These are phyloP conservation scores for Mnemiopsis leidyi DNA, from an alignment of 37 sponge, comb jelly and placozoan species.

Conservation along the genomic window DNA sequence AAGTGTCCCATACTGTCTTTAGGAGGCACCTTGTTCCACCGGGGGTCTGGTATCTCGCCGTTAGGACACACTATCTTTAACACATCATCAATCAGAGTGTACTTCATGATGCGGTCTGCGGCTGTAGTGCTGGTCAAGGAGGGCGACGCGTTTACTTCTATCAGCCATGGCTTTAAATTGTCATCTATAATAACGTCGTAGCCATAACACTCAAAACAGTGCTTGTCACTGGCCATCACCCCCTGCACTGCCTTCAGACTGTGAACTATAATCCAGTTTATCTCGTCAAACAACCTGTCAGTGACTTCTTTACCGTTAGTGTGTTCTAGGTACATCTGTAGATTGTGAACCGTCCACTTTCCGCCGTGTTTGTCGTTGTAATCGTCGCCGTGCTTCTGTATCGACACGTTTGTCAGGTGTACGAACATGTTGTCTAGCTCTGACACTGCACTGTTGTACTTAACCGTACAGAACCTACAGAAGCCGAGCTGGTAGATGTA, in stretches of 20 bases:
- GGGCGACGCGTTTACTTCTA: constrained; percentile 98
- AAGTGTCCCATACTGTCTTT: constrained; percentile 26
- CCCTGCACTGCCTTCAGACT: constrained; percentile 91
- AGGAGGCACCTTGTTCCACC: constrained; percentile 58
- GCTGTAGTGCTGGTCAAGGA: constrained; percentile 85
- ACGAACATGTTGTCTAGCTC: constrained; percentile 97
- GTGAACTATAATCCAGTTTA: constrained; percentile 93
- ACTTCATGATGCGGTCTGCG: constrained; percentile 92
- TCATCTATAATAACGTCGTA: constrained; percentile 95
- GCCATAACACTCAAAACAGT: constrained; percentile 93
- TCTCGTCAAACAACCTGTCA: constrained; percentile 87
- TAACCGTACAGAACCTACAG: constrained; percentile 98
- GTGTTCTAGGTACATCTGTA: constrained; percentile 80
- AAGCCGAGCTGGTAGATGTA: constrained; percentile 94
- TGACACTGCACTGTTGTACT: constrained; percentile 79
- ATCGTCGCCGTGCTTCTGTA: constrained; percentile 91
- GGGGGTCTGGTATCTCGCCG: constrained; percentile 67
- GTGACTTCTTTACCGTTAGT: constrained; percentile 85
- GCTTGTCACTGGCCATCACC: constrained; percentile 91
- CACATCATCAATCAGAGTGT: constrained; percentile 80
- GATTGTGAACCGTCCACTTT: constrained; percentile 89
- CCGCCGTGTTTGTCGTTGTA: constrained; percentile 83
- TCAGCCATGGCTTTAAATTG: constrained; percentile 94
- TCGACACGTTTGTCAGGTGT: constrained; percentile 95
- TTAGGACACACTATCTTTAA: constrained; percentile 86